These are phyloP conservation scores for Trinectes maculatus DNA, from an alignment of 2,113 vertebrate genomes.

Conservation along the genomic window DNA sequence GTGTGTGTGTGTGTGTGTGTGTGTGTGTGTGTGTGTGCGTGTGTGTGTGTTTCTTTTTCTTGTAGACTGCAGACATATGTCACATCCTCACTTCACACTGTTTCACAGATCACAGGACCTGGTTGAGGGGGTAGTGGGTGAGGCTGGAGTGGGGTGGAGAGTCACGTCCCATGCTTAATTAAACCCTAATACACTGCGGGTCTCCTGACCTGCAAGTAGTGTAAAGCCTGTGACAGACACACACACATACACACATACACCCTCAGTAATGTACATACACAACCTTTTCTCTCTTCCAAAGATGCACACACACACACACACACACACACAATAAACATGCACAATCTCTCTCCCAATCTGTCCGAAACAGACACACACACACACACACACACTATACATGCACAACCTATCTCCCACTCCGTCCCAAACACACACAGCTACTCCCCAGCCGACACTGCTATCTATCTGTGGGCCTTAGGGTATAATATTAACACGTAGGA, in stretches of 20 bases:
- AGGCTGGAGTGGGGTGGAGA: slow-evolving; percentile 5
- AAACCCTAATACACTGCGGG: slow-evolving; percentile 65
- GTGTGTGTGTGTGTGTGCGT: slow-evolving; percentile 19
- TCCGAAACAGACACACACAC: slow-evolving; percentile 1
- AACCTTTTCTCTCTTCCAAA: slow-evolving; percentile 7
- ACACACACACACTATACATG: slow-evolving; percentile 28
- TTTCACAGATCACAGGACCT: slow-evolving; percentile 64
- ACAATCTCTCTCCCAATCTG: background rate
- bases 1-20: slow-evolving; percentile 17
- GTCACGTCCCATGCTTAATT: slow-evolving; percentile 75
- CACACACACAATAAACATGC: slow-evolving; percentile 22
- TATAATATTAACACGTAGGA: slow-evolving; percentile 66
- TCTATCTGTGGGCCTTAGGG: slow-evolving; percentile 58
- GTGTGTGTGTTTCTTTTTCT: background rate
- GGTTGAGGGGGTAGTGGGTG: slow-evolving; percentile 6
- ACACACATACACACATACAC: slow-evolving; percentile 22
- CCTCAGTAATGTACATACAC: slow-evolving; percentile 16
- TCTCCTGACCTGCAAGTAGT: slow-evolving; percentile 73
- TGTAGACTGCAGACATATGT: slow-evolving; percentile 51
- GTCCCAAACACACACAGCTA: slow-evolving; percentile 69
- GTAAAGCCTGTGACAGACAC: slow-evolving; percentile 58
- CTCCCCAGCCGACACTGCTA: slow-evolving; percentile 53
- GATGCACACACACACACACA: slow-evolving; percentile 9
- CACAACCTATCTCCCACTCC: no score
- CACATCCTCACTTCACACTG: slow-evolving; percentile 57